Evolutionary conservation across 2,888 invertebrate genomes (phyloP), one percentile per base, ranked within the genome.

Genomic region (Thera obeliscata): DNA sequence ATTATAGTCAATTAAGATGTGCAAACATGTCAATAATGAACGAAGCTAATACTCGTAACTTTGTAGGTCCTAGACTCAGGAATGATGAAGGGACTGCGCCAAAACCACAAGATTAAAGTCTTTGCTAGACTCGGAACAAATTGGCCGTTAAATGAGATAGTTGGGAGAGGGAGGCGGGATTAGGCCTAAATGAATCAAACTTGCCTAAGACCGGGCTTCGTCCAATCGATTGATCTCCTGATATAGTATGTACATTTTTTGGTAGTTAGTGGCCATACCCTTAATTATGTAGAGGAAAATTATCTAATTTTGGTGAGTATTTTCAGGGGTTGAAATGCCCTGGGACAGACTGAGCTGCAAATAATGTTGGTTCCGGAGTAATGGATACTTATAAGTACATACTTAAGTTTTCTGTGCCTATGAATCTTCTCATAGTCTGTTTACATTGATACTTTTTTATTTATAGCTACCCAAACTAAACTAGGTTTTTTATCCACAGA

Each of bases 81-180:
- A 50, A 60, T 63, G 50, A 59, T 50, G 52, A 56, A 65, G 61
- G 64, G 64, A 71, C 72, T 73, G 74, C 74, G 74, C 74, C 76
- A 74, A 78, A 86, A 80, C 87, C 83, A 67, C 83, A 81, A 86
- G 87, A 88, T 89, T 87, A 88, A 88, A 87, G 88, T 85, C 84
- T 88, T 82, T 78, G 76, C 76, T 79, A 85, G 87, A 87, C 86
- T 85, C 80, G 78, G 83, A 86, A 89, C 88, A 89, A 91, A 90
- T 91, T 89, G 90, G 86, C 82, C 87, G 84, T 81, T 86, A 90
- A 90, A 91, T 91, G 87, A 88, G 89, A 87, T 88, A 89, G 87
- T 87, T 85, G 77, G 82, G 83, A 76, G 80, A 79, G 83, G 84
- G 82, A 77, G 79, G 78, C 73, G 77, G 85, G 88, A 88, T 89